Percentiles rank a stretch among this genome's conserved stretches.
These are phyloP conservation scores for Pangasius djambal DNA, from an alignment of 2,797 vertebrate species.

Conservation along the genomic window DNA sequence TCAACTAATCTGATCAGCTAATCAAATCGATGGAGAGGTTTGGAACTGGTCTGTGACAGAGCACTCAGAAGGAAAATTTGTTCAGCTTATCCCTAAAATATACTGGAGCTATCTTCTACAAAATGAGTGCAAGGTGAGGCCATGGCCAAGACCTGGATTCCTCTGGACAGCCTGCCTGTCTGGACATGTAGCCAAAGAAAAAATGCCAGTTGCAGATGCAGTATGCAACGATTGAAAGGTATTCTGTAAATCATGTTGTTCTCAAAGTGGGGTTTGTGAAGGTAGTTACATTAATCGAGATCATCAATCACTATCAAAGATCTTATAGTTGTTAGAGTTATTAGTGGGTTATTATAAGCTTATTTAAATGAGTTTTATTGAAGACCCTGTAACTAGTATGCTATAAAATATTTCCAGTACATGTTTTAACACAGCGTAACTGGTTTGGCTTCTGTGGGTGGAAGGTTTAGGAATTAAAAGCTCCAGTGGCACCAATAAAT, in stretches of 20 bases:
- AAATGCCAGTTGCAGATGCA: not conserved
- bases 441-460: not conserved
- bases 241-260: not conserved
- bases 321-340: not conserved
- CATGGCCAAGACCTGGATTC: not conserved
- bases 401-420: not conserved
- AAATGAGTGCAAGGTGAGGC: not conserved
- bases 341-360: not conserved
- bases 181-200: constrained; percentile 2
- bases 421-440: not conserved
- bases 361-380: not conserved
- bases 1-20: not conserved
- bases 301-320: not conserved
- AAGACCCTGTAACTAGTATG: not conserved
- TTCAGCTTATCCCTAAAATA: not conserved
- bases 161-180: constrained; percentile 8
- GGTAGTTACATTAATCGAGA: not conserved
- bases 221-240: not conserved
- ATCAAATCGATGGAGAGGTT: not conserved
- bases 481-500: not conserved
- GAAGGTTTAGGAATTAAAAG: not conserved
- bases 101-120: not conserved
- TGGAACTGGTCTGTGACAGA: not conserved
- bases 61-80: not conserved
- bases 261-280: not conserved